These are phyloP conservation scores for Drosophila pandora DNA, from an alignment of 1,140 invertebrate genomes.

Conservation along the genomic window DNA sequence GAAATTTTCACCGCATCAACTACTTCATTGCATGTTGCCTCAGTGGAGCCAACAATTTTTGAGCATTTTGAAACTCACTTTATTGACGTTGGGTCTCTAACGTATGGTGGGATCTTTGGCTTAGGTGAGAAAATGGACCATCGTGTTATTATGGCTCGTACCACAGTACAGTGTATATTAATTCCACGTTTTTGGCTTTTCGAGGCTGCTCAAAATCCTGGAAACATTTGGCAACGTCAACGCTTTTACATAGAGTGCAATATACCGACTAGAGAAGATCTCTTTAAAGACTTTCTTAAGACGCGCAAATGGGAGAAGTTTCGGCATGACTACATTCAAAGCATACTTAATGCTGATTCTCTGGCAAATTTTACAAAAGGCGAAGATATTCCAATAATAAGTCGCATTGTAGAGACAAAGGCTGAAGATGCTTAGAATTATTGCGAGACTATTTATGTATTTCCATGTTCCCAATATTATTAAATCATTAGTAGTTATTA, in stretches of 20 bases:
- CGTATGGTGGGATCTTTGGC: conserved; percentile 76
- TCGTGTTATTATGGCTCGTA: conserved; percentile 85
- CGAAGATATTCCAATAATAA: conserved; percentile 74
- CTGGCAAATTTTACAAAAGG: conserved; percentile 37
- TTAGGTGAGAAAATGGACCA: conserved; percentile 85
- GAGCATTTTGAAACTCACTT: conserved; percentile 57
- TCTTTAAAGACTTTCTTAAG: conserved; percentile 84
- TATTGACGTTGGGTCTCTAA: conserved; percentile 76
- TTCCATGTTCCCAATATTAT: no score
- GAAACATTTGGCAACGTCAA: conserved; percentile 86
- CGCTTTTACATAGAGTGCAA: conserved; percentile 85
- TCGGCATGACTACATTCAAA: conserved; percentile 82
- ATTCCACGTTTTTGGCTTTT: conserved; percentile 86
- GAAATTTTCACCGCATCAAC: conserved; percentile 30
- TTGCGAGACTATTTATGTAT: no score
- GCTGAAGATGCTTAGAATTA: conserved; percentile 17
- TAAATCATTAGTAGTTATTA: no score
- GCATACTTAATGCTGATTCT: conserved; percentile 7
- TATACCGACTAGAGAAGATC: conserved; percentile 84
- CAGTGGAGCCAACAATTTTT: background rate
- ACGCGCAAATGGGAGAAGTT: conserved; percentile 85
- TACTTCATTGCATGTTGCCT: background rate
- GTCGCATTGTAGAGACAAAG: conserved; percentile 62
- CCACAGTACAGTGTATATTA: conserved; percentile 84
- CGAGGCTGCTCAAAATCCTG: conserved; percentile 84